phyloP scores from a whole-genome alignment of 2,797 vertebrate genomes.

The Amniataba percoides region DNA sequence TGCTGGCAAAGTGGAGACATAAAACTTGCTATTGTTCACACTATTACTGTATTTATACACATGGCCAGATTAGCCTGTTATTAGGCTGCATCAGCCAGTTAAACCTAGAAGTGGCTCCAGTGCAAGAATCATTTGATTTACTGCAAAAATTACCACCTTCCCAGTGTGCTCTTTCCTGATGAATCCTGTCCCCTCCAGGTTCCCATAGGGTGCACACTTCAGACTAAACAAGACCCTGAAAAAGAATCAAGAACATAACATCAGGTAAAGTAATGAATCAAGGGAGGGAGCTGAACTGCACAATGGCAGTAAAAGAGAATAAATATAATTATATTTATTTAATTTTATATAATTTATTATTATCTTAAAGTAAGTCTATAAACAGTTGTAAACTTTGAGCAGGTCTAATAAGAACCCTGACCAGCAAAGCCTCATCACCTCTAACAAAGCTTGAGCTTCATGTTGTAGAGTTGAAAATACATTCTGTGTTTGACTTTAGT shows the following conservation, averaged over 20 bases:
- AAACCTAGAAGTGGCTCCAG: neutral
- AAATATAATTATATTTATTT: neutral
- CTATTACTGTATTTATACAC: neutral
- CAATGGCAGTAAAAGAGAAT: neutral
- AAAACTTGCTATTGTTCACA: neutral
- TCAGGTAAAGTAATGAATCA: neutral
- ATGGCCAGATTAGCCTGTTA: neutral
- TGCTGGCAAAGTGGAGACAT: neutral
- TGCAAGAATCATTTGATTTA: neutral
- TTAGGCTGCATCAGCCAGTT: neutral
- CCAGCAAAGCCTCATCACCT: no score
- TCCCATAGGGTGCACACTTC: neutral
- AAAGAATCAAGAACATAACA: neutral
- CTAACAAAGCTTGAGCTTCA: no score
- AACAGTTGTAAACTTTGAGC: neutral
- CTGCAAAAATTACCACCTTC: no score
- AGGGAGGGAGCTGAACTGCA: neutral
- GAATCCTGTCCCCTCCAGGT: neutral
- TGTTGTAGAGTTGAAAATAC: neutral
- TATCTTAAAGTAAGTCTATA: neutral
- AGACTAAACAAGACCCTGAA: no score
- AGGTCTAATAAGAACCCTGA: neutral
- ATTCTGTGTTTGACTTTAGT: neutral
- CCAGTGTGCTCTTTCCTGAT: neutral
- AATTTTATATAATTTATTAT: neutral